Conservation (phyloP, 2,888 invertebrate species). For the Lasioglossum lativentre region DNA sequence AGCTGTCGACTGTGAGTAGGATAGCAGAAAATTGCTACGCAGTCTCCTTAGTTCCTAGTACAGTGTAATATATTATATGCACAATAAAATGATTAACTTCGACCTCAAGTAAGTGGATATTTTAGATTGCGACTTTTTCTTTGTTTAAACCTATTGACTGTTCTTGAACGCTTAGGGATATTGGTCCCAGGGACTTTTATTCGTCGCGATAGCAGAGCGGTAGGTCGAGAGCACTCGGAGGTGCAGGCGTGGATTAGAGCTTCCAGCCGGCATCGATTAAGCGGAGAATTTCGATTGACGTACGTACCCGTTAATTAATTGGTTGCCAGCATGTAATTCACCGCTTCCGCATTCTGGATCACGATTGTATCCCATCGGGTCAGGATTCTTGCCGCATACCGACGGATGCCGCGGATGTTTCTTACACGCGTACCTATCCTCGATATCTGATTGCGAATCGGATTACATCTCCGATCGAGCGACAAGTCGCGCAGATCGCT, state of each 20-base stretch:
- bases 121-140: background rate
- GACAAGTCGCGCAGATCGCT: background rate
- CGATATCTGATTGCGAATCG: constrained; percentile 24
- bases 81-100: too few species aligned
- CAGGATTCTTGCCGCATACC: constrained; percentile 55
- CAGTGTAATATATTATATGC: background rate
- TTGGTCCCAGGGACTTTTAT: background rate
- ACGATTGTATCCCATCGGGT: constrained; percentile 50
- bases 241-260: constrained; percentile 20
- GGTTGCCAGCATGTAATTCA: constrained; percentile 58
- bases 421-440: constrained; percentile 32
- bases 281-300: constrained; percentile 58
- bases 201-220: background rate
- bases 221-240: background rate
- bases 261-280: constrained; percentile 51
- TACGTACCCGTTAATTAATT: constrained; percentile 62
- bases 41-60: too few species aligned
- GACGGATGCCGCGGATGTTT: constrained; percentile 52
- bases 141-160: background rate
- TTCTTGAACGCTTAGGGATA: background rate
- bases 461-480: constrained; percentile 28
- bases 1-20: too few species aligned
- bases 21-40: too few species aligned
- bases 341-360: constrained; percentile 65
- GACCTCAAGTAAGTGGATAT: background rate